Evolutionary conservation across 2,888 invertebrate species (phyloP), one percentile per base, ranked within the genome.

Genomic region (Callyntrura sp.): DNA sequence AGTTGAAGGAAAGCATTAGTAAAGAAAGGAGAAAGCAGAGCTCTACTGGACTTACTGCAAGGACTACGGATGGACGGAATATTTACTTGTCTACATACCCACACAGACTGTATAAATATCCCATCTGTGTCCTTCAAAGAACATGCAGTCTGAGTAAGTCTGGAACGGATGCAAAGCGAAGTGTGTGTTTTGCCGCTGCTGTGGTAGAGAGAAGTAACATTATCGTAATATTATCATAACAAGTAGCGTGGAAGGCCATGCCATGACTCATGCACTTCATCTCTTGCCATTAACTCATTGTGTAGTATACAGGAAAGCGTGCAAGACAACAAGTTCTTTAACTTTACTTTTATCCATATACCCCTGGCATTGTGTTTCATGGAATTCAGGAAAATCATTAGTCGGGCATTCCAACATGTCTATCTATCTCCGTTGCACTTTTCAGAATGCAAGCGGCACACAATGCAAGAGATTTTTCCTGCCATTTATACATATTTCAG

Each of bases 211-310:
- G 70, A 68, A 81, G 87, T 43, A 8, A 70, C 87, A 81, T 70
- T 87, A 68, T 70, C 86, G 70, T 87, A 57, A 81, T 81, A 85
- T 85, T 82, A 87, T 70, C 87, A 76, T 48, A 81, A 70, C 65
- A 87, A 87, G 87, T 81, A 57, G 70, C 17, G 65, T 43, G 57
- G 65, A 82, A 79, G 51, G 48, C 57, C 57, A 57, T 57, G 57
- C 65, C 62, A 60, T 86, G 78, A 79, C 78, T 79, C 86, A 86
- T 86, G 68, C 65, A 62, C 43, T 79, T 79, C 65, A n/a, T 60
- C 60, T 65, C 12, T 17, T 23, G 51, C 45, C 83, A 82, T 65
- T 25, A 82, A 48, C 28, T 82, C 65, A 60, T 23, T 45, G 45
- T 45, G 12, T 79, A 62, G 25, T 25, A 62, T 1, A 17, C 23